Conservation (phyloP, 2,797 vertebrate species). For the Scolopax bukidnonensis region DNA sequence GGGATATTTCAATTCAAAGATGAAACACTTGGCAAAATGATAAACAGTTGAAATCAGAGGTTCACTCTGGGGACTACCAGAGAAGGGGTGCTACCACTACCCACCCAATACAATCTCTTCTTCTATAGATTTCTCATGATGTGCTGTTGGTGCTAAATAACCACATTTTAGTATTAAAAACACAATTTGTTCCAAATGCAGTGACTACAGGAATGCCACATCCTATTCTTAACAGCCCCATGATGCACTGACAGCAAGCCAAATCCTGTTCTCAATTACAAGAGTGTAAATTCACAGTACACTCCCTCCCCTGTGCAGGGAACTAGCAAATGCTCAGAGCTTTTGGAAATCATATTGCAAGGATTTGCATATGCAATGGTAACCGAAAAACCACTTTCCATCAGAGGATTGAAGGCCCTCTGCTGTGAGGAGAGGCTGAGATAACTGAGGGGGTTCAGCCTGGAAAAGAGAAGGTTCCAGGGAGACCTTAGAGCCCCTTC, state of each 20-base stretch:
- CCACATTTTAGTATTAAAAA: background rate
- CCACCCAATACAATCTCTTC: background rate
- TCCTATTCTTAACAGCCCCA: background rate
- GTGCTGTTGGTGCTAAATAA: background rate
- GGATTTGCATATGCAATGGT: background rate
- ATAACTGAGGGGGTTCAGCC: too few relatives aligned
- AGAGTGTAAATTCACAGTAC: background rate
- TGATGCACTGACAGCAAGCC: background rate
- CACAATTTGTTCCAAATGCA: background rate
- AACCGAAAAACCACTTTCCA: background rate
- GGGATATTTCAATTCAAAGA: background rate
- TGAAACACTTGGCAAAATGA: background rate
- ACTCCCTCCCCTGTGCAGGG: background rate
- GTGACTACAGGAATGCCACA: background rate
- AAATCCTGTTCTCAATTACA: constrained; percentile 9
- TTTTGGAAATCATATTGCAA: background rate
- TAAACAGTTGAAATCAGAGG: background rate
- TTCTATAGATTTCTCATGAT: background rate
- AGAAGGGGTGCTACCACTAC: background rate
- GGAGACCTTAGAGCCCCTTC: too few relatives aligned
- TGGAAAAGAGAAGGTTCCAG: too few relatives aligned
- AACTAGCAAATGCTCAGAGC: background rate
- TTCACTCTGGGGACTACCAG: background rate
- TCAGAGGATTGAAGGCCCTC: too few relatives aligned
- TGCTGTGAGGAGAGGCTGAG: too few relatives aligned